A percentile compares a stretch with the other conserved stretches of the same genome.
Evolutionary conservation across 1,140 invertebrate genomes (phyloP).

Genomic region (Drosophila pseudoobscura): DNA sequence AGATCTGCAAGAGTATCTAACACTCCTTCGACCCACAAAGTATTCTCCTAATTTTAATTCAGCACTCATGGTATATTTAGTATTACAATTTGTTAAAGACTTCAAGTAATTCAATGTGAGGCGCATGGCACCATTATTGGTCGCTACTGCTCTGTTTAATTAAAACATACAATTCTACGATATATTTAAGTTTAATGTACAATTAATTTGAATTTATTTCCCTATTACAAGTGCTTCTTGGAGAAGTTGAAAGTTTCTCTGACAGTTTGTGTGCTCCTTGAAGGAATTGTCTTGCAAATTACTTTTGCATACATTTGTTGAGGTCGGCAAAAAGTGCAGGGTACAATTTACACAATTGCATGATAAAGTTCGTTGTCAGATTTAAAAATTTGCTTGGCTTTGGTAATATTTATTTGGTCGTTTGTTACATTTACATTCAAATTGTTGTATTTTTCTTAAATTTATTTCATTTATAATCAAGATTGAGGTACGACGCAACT

Average conservation of each 20-base stretch:
- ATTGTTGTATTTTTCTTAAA: slow-evolving; percentile 7
- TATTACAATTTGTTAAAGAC: slow-evolving; percentile 3
- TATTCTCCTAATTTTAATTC: no score
- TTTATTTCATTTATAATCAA: background rate
- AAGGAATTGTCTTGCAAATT: slow-evolving; percentile 48
- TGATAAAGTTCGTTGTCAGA: slow-evolving; percentile 13
- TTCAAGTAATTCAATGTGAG: slow-evolving; percentile 15
- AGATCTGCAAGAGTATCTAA: no score
- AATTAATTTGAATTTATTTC: slow-evolving; percentile 36
- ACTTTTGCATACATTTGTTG: slow-evolving; percentile 53
- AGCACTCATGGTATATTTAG: no score
- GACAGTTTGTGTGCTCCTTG: background rate
- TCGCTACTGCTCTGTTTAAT: slow-evolving; percentile 36
- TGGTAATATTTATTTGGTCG: slow-evolving; percentile 38
- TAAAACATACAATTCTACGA: background rate
- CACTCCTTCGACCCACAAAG: no score
- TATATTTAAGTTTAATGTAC: slow-evolving; percentile 10
- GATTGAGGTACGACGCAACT: no score
- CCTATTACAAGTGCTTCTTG: background rate
- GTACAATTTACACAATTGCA: slow-evolving; percentile 41
- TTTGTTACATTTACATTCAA: slow-evolving; percentile 13
- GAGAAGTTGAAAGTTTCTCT: slow-evolving; percentile 35
- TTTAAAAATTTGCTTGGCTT: slow-evolving; percentile 17
- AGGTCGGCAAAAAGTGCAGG: slow-evolving; percentile 24
- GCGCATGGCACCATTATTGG: slow-evolving; percentile 3